Base-by-base conservation (phyloP, 2,113 vertebrate genomes). In the Seriola dumerili region DNA sequence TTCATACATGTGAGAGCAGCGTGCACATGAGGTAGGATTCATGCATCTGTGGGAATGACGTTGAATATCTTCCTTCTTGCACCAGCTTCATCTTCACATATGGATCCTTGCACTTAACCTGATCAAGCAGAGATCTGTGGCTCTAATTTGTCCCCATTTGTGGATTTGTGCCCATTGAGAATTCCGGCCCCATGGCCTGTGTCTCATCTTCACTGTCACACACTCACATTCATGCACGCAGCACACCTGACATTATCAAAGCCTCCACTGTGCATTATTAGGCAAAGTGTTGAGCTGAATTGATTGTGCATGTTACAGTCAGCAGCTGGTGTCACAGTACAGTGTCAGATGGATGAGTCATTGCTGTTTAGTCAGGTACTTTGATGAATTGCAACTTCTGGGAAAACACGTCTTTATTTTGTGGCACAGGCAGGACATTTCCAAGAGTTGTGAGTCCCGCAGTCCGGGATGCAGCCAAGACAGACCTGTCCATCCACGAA, bases 181-280 rank as follows among this genome's bases (percentile, higher is more conserved):
- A 36, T 46, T 25, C 21, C 23, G 34, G n/a, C 23, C 29, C 55
- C n/a, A 3, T 52, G 59, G 1, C 17, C 46, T 48, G 13, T 48
- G 9, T 21, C 25, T 44, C 23, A 3, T 57, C 16, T n/a, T 71
- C 4, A 29, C 10, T 16, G 32, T 10, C 55, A 21, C 63, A 55
- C 58, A 25, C 55, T 14, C 10, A n/a, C 21, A 34, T 12, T 58
- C 38, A 36, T 23, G 8, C 50, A 34, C 19, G 40, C 62, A 21
- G 68, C 25, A 48, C 23, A 63, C 23, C 40, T 74, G 64, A 44
- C 23, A 8, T 34, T 11, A 65, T 65, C 46, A 82, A n/a, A 64
- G 50, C 25, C 42, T 59, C 23, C 72, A 68, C 61, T 84, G 46
- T 80, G 44, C 71, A 52, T 59, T 36, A 36, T 74, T 29, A 72